Evolutionary conservation across 2,113 vertebrate species (phyloP).

Genomic region (Cacatua alba): DNA sequence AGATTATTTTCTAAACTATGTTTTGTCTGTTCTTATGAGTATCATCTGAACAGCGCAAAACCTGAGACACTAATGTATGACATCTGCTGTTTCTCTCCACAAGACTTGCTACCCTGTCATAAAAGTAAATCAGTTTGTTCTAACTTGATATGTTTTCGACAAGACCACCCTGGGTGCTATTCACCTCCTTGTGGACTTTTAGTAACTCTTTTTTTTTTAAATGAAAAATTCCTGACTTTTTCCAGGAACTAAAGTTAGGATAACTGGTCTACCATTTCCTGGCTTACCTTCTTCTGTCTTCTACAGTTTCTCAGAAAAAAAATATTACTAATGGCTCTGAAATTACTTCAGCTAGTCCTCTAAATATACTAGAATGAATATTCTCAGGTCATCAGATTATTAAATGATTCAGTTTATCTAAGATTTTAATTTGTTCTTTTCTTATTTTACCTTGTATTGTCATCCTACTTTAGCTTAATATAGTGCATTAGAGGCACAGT

Average conservation of each 20-base stretch:
- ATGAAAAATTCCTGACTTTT: neutral
- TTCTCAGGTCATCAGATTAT: neutral
- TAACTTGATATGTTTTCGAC: neutral
- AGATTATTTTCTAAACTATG: neutral
- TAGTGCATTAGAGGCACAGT: neutral
- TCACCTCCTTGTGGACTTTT: neutral
- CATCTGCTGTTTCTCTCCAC: neutral
- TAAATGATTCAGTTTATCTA: neutral
- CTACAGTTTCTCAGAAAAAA: neutral
- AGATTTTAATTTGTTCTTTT: neutral
- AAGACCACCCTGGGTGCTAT: neutral
- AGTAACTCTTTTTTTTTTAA: neutral
- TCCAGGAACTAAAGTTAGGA: neutral
- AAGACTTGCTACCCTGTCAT: neutral
- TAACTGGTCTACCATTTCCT: neutral
- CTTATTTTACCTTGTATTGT: neutral
- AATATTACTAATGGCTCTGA: neutral
- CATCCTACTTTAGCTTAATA: neutral
- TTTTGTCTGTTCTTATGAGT: neutral
- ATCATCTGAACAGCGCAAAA: neutral
- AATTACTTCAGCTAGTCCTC: neutral
- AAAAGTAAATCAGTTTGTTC: neutral
- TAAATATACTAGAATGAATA: neutral
- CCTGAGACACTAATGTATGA: neutral
- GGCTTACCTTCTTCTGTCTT: neutral